Evolutionary conservation across 1,140 invertebrate species (phyloP).

Genomic region (Zaprionus capensis): DNA sequence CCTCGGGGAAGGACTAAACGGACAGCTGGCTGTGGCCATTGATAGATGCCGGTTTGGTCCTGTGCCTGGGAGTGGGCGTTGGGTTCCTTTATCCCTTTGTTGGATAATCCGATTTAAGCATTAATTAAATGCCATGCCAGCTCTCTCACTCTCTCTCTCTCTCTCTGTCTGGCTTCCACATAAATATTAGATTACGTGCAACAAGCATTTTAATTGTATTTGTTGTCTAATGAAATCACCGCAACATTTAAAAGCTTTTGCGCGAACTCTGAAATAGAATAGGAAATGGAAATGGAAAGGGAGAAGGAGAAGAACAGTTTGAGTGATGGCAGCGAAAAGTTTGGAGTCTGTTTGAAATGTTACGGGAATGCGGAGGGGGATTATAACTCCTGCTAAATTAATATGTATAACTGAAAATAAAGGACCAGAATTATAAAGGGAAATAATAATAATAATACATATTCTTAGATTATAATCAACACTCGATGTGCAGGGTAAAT

Average conservation of each 20-base stretch:
- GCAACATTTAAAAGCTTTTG: constrained; percentile 72
- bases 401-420: not conserved
- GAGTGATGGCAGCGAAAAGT: not conserved
- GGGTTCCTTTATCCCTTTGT: constrained; percentile 56
- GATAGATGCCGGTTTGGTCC: not conserved
- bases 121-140: constrained; percentile 66
- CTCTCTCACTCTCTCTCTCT: not conserved
- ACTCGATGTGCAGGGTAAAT: too few relatives aligned
- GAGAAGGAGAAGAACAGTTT: not conserved
- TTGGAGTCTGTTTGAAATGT: not conserved
- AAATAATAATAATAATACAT: too few relatives aligned
- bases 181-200: constrained; percentile 75
- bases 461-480: too few relatives aligned
- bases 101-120: constrained; percentile 71
- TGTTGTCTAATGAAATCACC: constrained; percentile 77
- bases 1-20: not conserved
- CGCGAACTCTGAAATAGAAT: constrained; percentile 32
- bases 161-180: constrained; percentile 21
- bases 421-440: too few relatives aligned
- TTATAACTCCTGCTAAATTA: not conserved
- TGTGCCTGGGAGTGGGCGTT: not conserved
- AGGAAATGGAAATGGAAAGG: not conserved
- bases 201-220: constrained; percentile 79
- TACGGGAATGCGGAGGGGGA: not conserved
- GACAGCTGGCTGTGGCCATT: not conserved